Evolutionary conservation across 1,140 invertebrate genomes (phyloP).

Genomic region (Tribolium madens): DNA sequence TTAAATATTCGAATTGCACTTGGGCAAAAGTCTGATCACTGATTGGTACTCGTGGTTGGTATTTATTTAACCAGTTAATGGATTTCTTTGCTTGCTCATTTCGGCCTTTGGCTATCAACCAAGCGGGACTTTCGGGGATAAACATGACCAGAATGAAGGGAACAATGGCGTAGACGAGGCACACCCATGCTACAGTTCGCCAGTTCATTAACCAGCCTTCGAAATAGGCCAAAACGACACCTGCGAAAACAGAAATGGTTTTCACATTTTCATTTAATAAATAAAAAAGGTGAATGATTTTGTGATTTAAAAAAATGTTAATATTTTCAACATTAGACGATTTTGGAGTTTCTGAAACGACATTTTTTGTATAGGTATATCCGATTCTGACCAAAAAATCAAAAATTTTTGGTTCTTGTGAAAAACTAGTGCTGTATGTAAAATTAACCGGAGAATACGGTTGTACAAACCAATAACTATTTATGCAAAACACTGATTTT

Average conservation of each 20-base stretch:
- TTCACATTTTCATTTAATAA: no score
- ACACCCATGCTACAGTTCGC: constrained; percentile 69
- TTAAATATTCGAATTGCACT: constrained; percentile 63
- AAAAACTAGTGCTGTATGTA: no score
- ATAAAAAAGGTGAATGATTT: no score
- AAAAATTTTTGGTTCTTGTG: no score
- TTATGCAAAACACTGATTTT: no score
- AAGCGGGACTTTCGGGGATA: constrained; percentile 77
- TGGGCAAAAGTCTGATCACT: constrained; percentile 58
- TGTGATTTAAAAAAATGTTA: no score
- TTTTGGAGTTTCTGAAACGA: no score
- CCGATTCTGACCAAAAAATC: no score
- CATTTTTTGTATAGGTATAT: no score
- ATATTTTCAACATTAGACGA: no score
- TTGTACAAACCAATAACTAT: no score
- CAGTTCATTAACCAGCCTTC: constrained; percentile 71
- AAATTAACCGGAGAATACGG: no score
- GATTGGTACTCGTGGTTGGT: constrained; percentile 54
- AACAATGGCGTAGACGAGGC: constrained; percentile 68
- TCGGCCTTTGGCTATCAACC: constrained; percentile 69
- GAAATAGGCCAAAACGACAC: constrained; percentile 71
- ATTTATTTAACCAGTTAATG: constrained; percentile 65
- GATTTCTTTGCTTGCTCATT: constrained; percentile 68
- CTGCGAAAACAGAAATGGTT: constrained; percentile 57
- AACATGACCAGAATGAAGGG: constrained; percentile 69